phyloP scores from a whole-genome alignment of 2,888 invertebrate genomes.

The Phoronis australis region DNA sequence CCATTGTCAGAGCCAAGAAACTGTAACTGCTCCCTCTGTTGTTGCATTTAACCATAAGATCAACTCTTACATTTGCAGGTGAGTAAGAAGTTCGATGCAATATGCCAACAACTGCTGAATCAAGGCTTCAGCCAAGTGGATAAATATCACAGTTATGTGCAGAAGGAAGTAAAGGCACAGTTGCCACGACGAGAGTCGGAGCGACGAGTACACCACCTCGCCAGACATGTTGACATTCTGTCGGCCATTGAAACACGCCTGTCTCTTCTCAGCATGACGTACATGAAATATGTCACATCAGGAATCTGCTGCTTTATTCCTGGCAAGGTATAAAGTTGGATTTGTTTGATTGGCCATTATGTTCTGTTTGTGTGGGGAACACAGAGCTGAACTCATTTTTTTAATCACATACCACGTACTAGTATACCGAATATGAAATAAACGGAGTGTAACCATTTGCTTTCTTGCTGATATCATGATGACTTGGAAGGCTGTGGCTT shows the following conservation, averaged over 20 bases:
- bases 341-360: too few relatives aligned
- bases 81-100: conserved; percentile 69
- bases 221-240: conserved; percentile 83
- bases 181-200: conserved; percentile 85
- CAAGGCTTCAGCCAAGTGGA: conserved; percentile 78
- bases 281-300: conserved; percentile 78
- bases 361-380: too few relatives aligned
- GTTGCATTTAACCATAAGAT: too few relatives aligned
- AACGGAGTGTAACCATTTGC: too few relatives aligned
- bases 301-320: conserved; percentile 87
- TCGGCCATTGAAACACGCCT: conserved; percentile 85
- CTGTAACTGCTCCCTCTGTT: too few relatives aligned
- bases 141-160: conserved; percentile 67
- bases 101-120: conserved; percentile 72
- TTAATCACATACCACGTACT: too few relatives aligned
- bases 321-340: conserved; percentile 83
- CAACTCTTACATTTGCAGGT: too few relatives aligned
- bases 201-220: conserved; percentile 74
- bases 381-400: too few relatives aligned
- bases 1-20: too few relatives aligned
- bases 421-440: too few relatives aligned
- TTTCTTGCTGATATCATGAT: too few relatives aligned
- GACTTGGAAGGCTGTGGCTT: too few relatives aligned
- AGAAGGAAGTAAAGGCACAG: conserved; percentile 74
- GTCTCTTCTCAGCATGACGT: conserved; percentile 89